phyloP scores from a whole-genome alignment of 2,888 invertebrate species.

The Creontiades dilutus region DNA sequence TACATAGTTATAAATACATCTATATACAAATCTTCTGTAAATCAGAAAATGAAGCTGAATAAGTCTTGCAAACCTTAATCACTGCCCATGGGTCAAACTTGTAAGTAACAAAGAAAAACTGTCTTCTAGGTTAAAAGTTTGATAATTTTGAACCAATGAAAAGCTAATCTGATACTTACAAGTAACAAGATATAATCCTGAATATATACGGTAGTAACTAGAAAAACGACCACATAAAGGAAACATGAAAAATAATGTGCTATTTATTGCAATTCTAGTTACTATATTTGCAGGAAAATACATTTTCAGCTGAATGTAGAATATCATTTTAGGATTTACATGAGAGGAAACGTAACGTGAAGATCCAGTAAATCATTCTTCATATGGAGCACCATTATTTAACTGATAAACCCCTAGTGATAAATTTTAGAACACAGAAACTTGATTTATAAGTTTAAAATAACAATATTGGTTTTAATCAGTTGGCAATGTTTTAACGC shows the following conservation, averaged over 20 bases:
- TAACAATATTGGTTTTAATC: no score
- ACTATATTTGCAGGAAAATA: neutral
- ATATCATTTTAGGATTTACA: neutral
- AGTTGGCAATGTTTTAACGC: no score
- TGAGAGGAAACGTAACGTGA: neutral
- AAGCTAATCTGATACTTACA: neutral
- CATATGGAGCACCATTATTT: neutral
- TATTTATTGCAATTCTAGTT: constrained; percentile 10
- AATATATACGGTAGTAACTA: neutral
- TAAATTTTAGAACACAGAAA: neutral
- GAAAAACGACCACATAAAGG: neutral
- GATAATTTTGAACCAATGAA: neutral
- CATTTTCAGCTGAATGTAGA: neutral
- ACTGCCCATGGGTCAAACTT: constrained; percentile 49
- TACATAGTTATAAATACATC: constrained; percentile 65
- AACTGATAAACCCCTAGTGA: neutral
- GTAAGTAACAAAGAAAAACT: neutral
- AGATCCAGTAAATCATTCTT: neutral
- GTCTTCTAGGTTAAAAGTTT: neutral
- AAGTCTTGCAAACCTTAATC: constrained; percentile 65
- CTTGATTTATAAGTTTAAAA: neutral
- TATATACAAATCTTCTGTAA: constrained; percentile 61
- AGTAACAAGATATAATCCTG: neutral
- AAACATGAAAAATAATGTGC: neutral
- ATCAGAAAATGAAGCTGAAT: constrained; percentile 63